Base-by-base conservation (phyloP, 2,113 vertebrate species). In the Hassar affinis region DNA sequence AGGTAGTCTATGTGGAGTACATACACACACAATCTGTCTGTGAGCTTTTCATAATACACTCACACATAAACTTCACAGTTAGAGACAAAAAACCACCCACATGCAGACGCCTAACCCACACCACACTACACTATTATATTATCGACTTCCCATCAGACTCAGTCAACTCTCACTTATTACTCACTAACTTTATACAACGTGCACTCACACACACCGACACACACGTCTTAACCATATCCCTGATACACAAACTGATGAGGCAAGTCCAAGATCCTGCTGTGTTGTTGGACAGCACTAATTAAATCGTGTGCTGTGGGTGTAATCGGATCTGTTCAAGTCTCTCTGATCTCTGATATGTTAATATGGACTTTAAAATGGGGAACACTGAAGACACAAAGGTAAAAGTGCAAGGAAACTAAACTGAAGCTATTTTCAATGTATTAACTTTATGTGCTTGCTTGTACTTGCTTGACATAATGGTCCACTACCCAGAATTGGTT, bases 21-120 rank as follows among this genome's bases (percentile, higher is more conserved):
- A 52, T 51, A 51, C 54, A 79, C 80, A 80, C 59, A 72, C 2
- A 75, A 30, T 52, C 72, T 75, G 72, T 78, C 75, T 38, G 20
- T 25, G 18, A 42, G 3, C 30, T 6, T 77, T 77, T 78, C 75
- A 84, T 27, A 74, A 76, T 33, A 83, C 20, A 85, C n/a, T 38
- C 45, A 22, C 72, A 82, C 35, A 80, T 12, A 75, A n/a, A 80
- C 5, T 52, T 57, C 35, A 66, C 64, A 57, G 33, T 68, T 18
- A 9, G 54, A 75, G 38, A 84, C 78, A 80, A 38, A 81, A 52
- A 52, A 77, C 61, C 47, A 78, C 57, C 64, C 81, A 83, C 76
- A 57, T 77, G 4, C 62, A 22, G 62, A 14, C 77, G n/a, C 72
- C 42, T 33, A 57, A 35, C 57, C 61, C 62, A 64, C 61, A 66